Percentiles rank a stretch among this genome's conserved stretches.
Conservation (phyloP, 1,140 invertebrate species). For the Papilio helenus region DNA sequence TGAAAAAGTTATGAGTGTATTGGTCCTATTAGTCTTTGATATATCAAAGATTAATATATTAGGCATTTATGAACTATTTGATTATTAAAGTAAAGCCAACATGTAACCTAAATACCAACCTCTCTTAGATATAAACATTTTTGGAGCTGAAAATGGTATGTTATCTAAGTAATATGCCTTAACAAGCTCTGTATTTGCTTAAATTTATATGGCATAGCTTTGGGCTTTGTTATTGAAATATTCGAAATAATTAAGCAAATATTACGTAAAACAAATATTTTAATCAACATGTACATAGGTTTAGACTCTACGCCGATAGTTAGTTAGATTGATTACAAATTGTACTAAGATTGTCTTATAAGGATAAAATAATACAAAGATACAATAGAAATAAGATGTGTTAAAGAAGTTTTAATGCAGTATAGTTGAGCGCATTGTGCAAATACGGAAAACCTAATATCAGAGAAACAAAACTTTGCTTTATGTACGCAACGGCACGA, state of each 20-base stretch:
- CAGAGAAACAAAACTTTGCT: conserved; percentile 1
- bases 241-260: neutral
- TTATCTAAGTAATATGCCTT: neutral
- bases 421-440: conserved; percentile 7
- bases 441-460: neutral
- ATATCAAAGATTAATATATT: neutral
- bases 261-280: neutral
- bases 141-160: neutral
- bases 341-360: no score
- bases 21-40: neutral
- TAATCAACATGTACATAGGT: neutral
- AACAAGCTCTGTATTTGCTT: neutral
- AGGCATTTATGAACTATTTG: neutral
- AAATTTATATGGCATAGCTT: neutral
- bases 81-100: neutral
- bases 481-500: neutral
- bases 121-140: neutral
- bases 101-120: neutral
- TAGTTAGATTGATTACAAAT: no score
- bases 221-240: neutral
- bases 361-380: no score
- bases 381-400: no score
- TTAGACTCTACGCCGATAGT: no score
- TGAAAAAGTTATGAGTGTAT: no score
- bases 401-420: no score